phyloP scores from a whole-genome alignment of 2,888 invertebrate genomes.

The Caenorhabditis doughertyi region DNA sequence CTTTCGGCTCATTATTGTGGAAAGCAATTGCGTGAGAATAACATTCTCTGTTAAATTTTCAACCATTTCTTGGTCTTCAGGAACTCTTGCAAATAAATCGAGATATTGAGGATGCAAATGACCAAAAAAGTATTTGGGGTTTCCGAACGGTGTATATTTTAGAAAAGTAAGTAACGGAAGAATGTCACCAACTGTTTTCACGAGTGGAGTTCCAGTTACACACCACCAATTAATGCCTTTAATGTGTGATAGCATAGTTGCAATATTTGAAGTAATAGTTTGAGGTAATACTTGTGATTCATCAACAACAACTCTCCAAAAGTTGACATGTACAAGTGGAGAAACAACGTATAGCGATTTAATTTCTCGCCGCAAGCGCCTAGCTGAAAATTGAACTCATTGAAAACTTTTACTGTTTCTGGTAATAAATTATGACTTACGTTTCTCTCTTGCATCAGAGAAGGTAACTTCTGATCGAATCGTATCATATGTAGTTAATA shows the following conservation, averaged over 20 bases:
- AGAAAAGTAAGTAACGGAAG: slow-evolving; percentile 60
- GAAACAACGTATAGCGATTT: slow-evolving; percentile 84
- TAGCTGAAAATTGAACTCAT: slow-evolving; percentile 8
- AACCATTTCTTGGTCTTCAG: too few relatives aligned
- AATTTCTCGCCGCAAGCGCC: background rate
- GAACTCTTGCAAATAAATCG: background rate
- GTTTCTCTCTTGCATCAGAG: slow-evolving; percentile 83
- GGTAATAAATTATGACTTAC: slow-evolving; percentile 8
- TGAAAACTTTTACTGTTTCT: background rate
- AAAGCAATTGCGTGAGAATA: slow-evolving; percentile 13
- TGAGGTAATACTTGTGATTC: slow-evolving; percentile 90
- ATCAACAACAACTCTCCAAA: slow-evolving; percentile 88
- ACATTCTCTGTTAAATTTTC: background rate
- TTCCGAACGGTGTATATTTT: slow-evolving; percentile 54
- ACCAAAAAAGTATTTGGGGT: slow-evolving; percentile 24
- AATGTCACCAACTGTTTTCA: slow-evolving; percentile 84
- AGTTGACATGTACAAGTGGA: slow-evolving; percentile 87
- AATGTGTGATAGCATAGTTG: slow-evolving; percentile 87
- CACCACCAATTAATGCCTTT: slow-evolving; percentile 87
- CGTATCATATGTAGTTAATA: slow-evolving; percentile 88
- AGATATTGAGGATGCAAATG: slow-evolving; percentile 21
- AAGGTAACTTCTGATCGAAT: slow-evolving; percentile 87
- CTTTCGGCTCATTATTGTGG: slow-evolving; percentile 87
- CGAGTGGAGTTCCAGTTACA: slow-evolving; percentile 88
- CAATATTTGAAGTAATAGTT: slow-evolving; percentile 85